phyloP scores from a whole-genome alignment of 2,113 vertebrate species.

The Gallinago undulata region DNA sequence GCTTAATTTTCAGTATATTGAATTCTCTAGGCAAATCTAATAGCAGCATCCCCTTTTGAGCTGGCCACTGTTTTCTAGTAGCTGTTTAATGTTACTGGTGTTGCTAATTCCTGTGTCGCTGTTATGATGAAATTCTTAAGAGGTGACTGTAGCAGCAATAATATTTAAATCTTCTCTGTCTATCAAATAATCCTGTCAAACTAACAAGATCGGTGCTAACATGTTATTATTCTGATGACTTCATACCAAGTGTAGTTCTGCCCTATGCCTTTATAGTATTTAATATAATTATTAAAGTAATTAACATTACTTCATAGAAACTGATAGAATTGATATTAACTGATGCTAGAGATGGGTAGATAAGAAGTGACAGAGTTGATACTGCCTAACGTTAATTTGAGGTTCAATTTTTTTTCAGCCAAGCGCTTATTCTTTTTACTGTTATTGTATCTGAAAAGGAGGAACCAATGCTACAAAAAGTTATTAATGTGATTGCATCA shows the following conservation, averaged over 20 bases:
- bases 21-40: neutral
- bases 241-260: neutral
- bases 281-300: neutral
- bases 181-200: neutral
- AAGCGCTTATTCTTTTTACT: neutral
- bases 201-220: neutral
- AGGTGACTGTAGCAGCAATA: neutral
- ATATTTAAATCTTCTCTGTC: neutral
- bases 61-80: neutral
- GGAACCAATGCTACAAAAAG: neutral
- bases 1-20: neutral
- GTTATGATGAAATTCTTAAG: neutral
- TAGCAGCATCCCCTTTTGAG: neutral
- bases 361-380: neutral
- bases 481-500: neutral
- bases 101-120: neutral
- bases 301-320: neutral
- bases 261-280: neutral
- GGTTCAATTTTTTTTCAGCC: neutral
- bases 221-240: neutral
- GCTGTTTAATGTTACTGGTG: neutral
- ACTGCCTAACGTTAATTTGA: neutral
- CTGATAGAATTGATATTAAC: neutral
- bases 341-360: neutral
- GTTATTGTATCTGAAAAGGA: neutral